Evolutionary conservation across 2,888 invertebrate genomes (phyloP), one percentile per base, ranked within the genome.

Genomic region (Ennomos fuscantarius): DNA sequence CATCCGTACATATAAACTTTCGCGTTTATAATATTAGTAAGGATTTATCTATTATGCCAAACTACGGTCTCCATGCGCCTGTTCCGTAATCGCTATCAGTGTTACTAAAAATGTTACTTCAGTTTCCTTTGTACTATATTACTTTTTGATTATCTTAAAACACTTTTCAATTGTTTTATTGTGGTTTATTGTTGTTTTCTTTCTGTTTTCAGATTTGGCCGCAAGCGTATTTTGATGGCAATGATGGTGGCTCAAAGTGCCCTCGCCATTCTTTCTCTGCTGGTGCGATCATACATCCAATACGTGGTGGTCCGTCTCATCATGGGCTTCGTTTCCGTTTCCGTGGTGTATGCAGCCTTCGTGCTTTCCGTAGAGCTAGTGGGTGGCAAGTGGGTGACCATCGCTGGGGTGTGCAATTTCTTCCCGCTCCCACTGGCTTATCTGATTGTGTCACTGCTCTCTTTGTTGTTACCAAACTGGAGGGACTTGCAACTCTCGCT

Each of bases 291-390:
- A 66, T 96, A 95, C 82, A 89, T 94, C 66, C 90, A 96, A 63
- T 97, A 96, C 83, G 92, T 96, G 43, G 84, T 94, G 0, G 92
- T 96, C 41, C 90, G 96, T 42, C 94, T 95, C 3, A 74, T 95
- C 2, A 93, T 96, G 79, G 97, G 97, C 0, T 94, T 95, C 68
- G 95, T 96, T 10, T 96, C 95, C 0, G 96, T 96, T n/a, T 96
- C 96, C 12, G 95, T 96, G 45, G 96, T 96, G 24, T 96, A 96
- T 81, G 95, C 96, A 37, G 96, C 95, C 31, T 96, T 97, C 70
- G 96, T 97, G 8, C 88, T 97, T 35, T 94, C 96, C 36, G 95
- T 96, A 69, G 96, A 96, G 81, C 87, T 96, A 53, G 96, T 96
- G 3, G 96, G 96, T 39, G 96, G 96, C 1, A 94, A 95, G 69